Evolutionary conservation across 2,888 invertebrate species (phyloP).

Genomic region (Mesopsocus fuscifrons): DNA sequence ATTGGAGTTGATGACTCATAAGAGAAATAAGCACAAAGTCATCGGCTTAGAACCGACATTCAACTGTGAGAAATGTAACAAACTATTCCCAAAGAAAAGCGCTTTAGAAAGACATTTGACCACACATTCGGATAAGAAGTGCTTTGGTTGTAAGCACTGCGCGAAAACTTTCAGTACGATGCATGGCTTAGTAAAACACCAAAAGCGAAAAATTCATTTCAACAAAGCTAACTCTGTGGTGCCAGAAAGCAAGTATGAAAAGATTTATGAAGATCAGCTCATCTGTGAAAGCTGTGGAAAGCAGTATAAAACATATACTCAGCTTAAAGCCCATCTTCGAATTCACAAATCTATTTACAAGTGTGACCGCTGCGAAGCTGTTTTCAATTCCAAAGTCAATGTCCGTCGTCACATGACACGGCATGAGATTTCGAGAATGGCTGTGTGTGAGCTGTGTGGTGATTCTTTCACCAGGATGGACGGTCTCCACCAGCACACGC

Average conservation of each 20-base stretch:
- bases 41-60: constrained; percentile 6
- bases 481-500: constrained; percentile 1
- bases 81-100: background rate
- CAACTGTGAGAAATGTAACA: background rate
- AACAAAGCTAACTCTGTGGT: background rate
- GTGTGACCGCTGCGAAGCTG: background rate
- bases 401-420: background rate
- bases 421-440: background rate
- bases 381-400: background rate
- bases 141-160: constrained; percentile 2
- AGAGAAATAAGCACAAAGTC: constrained; percentile 3
- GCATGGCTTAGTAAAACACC: background rate
- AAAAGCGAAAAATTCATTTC: background rate
- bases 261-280: background rate
- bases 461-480: background rate
- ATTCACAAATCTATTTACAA: background rate
- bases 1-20: background rate
- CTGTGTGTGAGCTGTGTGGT: constrained; percentile 2
- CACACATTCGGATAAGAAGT: constrained; percentile 3
- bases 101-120: background rate
- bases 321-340: background rate
- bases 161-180: background rate
- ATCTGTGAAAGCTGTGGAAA: constrained; percentile 6
- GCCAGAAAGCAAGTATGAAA: constrained; percentile 3
- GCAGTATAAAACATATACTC: background rate